Conservation (phyloP, 2,888 invertebrate genomes). For the Parnassius apollo region DNA sequence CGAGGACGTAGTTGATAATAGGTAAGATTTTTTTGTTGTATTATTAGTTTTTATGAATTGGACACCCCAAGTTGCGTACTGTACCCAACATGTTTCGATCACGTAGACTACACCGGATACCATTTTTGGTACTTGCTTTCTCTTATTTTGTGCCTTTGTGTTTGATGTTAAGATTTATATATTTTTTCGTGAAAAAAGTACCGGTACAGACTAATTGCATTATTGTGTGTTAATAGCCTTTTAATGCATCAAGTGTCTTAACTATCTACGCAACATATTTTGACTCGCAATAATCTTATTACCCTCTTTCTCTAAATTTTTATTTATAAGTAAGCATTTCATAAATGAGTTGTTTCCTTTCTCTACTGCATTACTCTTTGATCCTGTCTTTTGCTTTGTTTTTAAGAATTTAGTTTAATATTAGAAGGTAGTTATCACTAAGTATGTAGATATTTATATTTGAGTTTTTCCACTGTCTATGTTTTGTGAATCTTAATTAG, state of each 20-base stretch:
- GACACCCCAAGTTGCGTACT: constrained; percentile 57
- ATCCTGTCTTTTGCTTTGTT: no score
- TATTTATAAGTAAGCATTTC: no score
- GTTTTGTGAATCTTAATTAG: no score
- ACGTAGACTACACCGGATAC: constrained; percentile 16
- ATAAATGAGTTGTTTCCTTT: no score
- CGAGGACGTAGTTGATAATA: constrained; percentile 55
- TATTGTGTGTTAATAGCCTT: background rate
- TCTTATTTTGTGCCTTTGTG: constrained; percentile 21
- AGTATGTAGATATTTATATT: no score
- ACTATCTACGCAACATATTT: no score
- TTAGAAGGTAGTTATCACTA: no score
- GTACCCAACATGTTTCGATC: constrained; percentile 18
- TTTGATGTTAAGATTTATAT: constrained; percentile 16
- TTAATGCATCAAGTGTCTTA: background rate
- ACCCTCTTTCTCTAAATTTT: no score
- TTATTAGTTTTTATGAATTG: constrained; percentile 52
- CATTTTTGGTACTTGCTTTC: constrained; percentile 24
- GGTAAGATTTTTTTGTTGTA: constrained; percentile 58
- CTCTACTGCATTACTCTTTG: no score
- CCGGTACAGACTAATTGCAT: background rate
- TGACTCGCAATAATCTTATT: no score
- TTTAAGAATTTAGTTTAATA: no score
- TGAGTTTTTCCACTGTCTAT: no score
- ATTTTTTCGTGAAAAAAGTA: constrained; percentile 8